phyloP scores from a whole-genome alignment of 35 echinoderm and acorn worm genomes.

The Apostichopus californicus region DNA sequence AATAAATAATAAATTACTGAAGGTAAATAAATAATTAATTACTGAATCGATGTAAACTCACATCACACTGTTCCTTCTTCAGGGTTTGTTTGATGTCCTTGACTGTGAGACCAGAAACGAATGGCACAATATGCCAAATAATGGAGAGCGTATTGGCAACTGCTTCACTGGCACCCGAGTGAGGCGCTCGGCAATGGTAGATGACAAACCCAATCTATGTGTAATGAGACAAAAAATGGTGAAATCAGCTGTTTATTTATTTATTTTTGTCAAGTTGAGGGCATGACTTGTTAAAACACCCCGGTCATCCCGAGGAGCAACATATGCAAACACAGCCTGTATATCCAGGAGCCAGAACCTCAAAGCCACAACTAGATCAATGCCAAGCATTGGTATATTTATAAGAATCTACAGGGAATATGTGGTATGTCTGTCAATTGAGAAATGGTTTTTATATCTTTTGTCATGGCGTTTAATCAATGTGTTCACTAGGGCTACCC shows the following conservation, averaged over 20 bases:
- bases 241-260: too few species aligned
- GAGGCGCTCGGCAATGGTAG: conserved; percentile 92
- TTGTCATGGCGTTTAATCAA: too few species aligned
- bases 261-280: too few species aligned
- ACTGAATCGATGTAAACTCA: conserved; percentile 46
- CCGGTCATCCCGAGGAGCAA: too few species aligned
- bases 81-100: conserved; percentile 98
- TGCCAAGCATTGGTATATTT: not conserved
- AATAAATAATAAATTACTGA: too few species aligned
- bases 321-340: too few species aligned
- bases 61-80: conserved; percentile 99
- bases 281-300: not conserved
- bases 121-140: conserved; percentile 95
- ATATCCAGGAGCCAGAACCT: too few species aligned
- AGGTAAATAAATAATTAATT: not conserved
- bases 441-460: too few species aligned
- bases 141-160: conserved; percentile 92
- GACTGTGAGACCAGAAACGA: conserved; percentile 87
- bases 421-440: too few species aligned
- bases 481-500: too few species aligned
- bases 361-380: not conserved
- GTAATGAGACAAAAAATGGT: not conserved
- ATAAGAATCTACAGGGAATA: too few species aligned
- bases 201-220: conserved; percentile 94
- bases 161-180: conserved; percentile 95